These are phyloP conservation scores for Rhinoraja longicauda DNA, from an alignment of 2,797 vertebrate genomes.

Conservation along the genomic window DNA sequence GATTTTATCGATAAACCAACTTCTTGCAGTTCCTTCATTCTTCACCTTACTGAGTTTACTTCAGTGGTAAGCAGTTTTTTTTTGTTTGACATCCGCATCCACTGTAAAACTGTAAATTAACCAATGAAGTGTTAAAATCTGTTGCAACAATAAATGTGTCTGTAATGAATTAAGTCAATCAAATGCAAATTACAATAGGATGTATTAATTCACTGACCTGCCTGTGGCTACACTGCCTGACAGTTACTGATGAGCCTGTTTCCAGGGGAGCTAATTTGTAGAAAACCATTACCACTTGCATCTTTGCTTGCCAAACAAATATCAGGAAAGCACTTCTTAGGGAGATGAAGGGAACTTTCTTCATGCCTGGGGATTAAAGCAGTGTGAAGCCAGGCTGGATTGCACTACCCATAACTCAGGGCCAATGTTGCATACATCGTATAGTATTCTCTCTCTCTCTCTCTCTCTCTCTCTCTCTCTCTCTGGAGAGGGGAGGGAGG, in stretches of 20 bases:
- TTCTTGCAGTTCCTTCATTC: no score
- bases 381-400: not conserved
- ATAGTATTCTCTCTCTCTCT: no score
- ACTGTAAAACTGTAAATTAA: not conserved
- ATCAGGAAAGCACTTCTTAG: not conserved
- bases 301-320: not conserved
- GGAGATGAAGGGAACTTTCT: not conserved
- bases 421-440: not conserved
- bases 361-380: not conserved
- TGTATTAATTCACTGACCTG: not conserved
- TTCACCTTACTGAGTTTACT: no score
- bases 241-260: not conserved
- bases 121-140: not conserved
- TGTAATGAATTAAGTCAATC: not conserved
- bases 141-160: not conserved
- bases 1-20: no score
- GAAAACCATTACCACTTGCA: not conserved
- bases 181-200: not conserved
- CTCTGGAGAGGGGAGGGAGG: no score
- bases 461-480: no score
- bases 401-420: not conserved
- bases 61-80: no score
- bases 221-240: not conserved
- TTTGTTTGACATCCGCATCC: not conserved
- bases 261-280: not conserved